phyloP scores from a whole-genome alignment of 2,113 vertebrate genomes.

The Smithornis capensis region DNA sequence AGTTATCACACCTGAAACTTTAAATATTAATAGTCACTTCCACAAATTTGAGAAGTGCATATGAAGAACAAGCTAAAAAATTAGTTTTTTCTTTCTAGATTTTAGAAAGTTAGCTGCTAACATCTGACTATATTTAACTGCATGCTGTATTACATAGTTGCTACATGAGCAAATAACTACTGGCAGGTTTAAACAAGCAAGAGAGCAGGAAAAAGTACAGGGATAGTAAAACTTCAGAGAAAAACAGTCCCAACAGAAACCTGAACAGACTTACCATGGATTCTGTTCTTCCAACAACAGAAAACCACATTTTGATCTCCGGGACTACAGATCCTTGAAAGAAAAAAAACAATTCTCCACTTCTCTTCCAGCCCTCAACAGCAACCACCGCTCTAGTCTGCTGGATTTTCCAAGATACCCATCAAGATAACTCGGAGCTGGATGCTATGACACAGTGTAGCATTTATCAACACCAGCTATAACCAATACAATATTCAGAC shows the following conservation, averaged over 20 bases:
- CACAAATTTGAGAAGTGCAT: background rate
- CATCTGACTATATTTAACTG: slow-evolving; percentile 27
- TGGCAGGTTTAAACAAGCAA: slow-evolving; percentile 63
- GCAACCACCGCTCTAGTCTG: slow-evolving; percentile 55
- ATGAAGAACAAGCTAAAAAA: slow-evolving; percentile 21
- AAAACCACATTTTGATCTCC: slow-evolving; percentile 91
- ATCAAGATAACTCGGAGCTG: slow-evolving; percentile 44
- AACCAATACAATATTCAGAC: slow-evolving; percentile 65
- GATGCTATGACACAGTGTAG: slow-evolving; percentile 54
- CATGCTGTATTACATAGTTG: slow-evolving; percentile 9
- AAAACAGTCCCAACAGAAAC: slow-evolving; percentile 39
- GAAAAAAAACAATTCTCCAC: slow-evolving; percentile 57
- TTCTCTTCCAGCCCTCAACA: slow-evolving; percentile 45
- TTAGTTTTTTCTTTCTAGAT: slow-evolving; percentile 27
- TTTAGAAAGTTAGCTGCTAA: slow-evolving; percentile 12
- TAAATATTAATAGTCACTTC: slow-evolving; percentile 4
- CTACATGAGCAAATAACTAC: slow-evolving; percentile 19
- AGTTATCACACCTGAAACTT: slow-evolving; percentile 26
- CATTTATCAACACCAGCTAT: slow-evolving; percentile 60
- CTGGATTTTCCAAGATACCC: slow-evolving; percentile 46
- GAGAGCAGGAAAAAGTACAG: slow-evolving; percentile 8
- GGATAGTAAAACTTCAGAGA: slow-evolving; percentile 40
- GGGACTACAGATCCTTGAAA: slow-evolving; percentile 47
- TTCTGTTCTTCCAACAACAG: slow-evolving; percentile 89
- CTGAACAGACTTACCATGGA: slow-evolving; percentile 78